Evolutionary conservation across 2,113 vertebrate species (phyloP), one percentile per base, ranked within the genome.

Genomic region (Caretta caretta): DNA sequence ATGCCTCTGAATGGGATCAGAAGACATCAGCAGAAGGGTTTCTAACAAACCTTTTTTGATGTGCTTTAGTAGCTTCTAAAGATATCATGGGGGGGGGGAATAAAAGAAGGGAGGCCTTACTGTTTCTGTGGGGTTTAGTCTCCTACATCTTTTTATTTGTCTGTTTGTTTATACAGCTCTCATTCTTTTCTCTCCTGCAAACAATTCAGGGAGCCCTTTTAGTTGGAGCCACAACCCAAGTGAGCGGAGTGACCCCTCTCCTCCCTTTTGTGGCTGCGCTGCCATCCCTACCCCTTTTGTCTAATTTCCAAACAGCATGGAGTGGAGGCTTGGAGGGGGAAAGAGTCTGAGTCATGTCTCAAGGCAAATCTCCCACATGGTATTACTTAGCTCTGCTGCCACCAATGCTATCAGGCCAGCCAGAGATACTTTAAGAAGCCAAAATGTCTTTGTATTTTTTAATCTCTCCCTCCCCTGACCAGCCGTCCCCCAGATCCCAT

Each of bases 41-140:
- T 42, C 86, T 97, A 91, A 97, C 91, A 97, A 96, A 8, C 65
- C 80, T 88, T 92, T 97, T 97, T 97, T 93, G 96, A 84, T 4
- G 1, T 11, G 84, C 80, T 88, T 80, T 13, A 90, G 93, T 90
- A 72, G 83, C 91, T 86, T 93, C 95, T 95, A 93, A 92, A 96
- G 90, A 93, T 87, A 92, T 2, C 20, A 4, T 1, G 27, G 76
- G 59, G 17, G 76, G 59, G 17, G 17, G 86, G 29, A 82, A 95
- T 80, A 97, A 96, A 88, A 92, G 81, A 78, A 94, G 57, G 80
- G 86, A 90, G 89, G 86, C 92, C 92, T 95, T 95, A 8, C 62
- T 91, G 85, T 89, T 96, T 90, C 76, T 92, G 87, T 49, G 95
- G 86, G 86, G 72, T 93, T 89, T 51, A 2, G 75, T 49, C 83